A percentile compares a stretch with the other conserved stretches of the same genome.
phyloP scores from a whole-genome alignment of 2,113 vertebrate genomes.

The Pseudois nayaur region DNA sequence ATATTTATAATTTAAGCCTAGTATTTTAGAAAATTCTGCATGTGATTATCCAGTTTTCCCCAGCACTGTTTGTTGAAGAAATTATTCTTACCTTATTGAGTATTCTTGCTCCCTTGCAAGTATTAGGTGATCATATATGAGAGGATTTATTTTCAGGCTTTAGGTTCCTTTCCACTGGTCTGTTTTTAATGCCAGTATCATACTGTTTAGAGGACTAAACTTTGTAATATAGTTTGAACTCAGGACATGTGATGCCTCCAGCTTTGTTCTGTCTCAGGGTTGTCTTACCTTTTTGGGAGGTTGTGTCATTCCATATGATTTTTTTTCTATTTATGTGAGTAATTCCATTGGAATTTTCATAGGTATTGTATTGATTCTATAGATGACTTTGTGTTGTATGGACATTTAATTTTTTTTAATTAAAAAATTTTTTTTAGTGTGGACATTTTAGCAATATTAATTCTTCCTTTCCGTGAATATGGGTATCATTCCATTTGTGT shows the following conservation, averaged over 20 bases:
- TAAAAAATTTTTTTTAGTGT: not conserved
- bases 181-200: not conserved
- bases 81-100: not conserved
- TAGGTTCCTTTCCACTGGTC: not conserved
- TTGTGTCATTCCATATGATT: not conserved
- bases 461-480: rapidly evolving
- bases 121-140: not conserved
- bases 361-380: not conserved
- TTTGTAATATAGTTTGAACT: not conserved
- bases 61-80: not conserved
- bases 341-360: not conserved
- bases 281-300: not conserved
- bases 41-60: not conserved
- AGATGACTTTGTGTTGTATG: not conserved
- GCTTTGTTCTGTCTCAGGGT: not conserved
- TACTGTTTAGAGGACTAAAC: not conserved
- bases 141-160: not conserved
- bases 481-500: not conserved
- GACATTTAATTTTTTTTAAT: not conserved
- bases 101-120: not conserved
- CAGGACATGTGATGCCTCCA: not conserved
- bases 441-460: not conserved
- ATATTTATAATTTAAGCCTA: not conserved
- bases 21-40: not conserved
- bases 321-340: not conserved